Percentiles rank a stretch among this genome's conserved stretches.
phyloP scores from a whole-genome alignment of 1,140 invertebrate genomes.

The Pachypsylla venusta region DNA sequence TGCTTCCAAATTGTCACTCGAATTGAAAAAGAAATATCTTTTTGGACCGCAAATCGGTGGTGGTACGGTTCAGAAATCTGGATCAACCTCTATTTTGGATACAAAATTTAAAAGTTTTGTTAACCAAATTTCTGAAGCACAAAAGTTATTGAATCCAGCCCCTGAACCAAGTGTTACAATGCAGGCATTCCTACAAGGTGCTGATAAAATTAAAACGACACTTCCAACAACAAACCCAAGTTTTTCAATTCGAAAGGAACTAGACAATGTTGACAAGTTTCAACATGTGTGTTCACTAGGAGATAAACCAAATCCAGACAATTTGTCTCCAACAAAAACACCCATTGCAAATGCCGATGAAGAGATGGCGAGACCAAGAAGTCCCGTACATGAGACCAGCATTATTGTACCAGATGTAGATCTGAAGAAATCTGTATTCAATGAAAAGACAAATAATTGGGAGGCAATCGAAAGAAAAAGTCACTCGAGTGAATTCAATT shows the following conservation, averaged over 20 bases:
- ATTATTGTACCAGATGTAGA: constrained; percentile 45
- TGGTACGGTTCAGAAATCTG: constrained; percentile 58
- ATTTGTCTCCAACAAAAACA: neutral
- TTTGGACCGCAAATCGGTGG: constrained; percentile 44
- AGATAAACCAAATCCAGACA: constrained; percentile 15
- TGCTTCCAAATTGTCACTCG: constrained; percentile 66
- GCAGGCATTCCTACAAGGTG: constrained; percentile 48
- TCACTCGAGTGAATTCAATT: constrained; percentile 6
- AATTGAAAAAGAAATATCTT: constrained; percentile 70
- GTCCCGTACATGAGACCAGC: constrained; percentile 43
- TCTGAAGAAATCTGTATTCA: constrained; percentile 20
- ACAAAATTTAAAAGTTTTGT: constrained; percentile 66
- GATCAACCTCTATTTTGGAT: constrained; percentile 68
- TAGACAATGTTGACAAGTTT: constrained; percentile 22
- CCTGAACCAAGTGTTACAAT: constrained; percentile 55
- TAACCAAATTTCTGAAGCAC: constrained; percentile 72
- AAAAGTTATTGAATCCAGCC: constrained; percentile 69
- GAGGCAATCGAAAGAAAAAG: constrained; percentile 19
- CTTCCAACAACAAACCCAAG: constrained; percentile 14
- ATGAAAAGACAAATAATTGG: neutral
- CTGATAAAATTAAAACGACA: constrained; percentile 31
- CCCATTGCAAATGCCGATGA: constrained; percentile 27
- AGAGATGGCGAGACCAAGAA: constrained; percentile 34
- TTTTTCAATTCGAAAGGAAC: constrained; percentile 19
- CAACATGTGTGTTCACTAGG: constrained; percentile 26